Base-by-base conservation (phyloP, 1,140 invertebrate genomes). In the Drosophila novamexicana region DNA sequence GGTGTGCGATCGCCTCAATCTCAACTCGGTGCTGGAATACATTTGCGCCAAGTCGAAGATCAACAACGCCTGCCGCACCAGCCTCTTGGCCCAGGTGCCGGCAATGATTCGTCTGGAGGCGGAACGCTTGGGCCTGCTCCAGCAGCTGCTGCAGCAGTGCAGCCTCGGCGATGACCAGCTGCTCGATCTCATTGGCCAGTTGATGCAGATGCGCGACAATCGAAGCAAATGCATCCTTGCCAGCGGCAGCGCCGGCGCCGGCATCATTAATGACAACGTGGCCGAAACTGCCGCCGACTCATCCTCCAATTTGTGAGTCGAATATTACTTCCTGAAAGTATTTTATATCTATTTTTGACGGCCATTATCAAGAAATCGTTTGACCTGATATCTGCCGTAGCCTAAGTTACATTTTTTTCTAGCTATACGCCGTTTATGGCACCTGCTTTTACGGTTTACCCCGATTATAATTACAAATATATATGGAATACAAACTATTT, bases 41-140 rank as follows among this genome's bases (percentile, higher is more conserved):
- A 79, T 92, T 3, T 92, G 88, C n/a, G 89, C 90, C 79, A 92
- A 92, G 67, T 91, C 90, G 0, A 92, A 92, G 68, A 91, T 86
- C 12, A 92, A 81, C 71, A 77, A 64, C 37, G 72, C 45, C 47
- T 91, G 86, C 59, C 83, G 91, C 54, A 85, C 45, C 53, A 82
- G 71, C 16, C 53, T 92, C 10, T 58, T 92, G 39, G 63, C 77
- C 29, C 76, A 92, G 56, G 69, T 92, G 12, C 79, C 83, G 1
- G 71, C 69, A 4, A 85, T 92, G 37, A 61, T 92, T 0, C 90
- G 90, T 12, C 63, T 74, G 8, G 90, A 90, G 12, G 12, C 45
- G 1, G 91, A 92, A 45, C 79, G 81, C 8, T 37, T 67, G n/a
- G 10, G 68, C 5, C 79, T 92, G n/a, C 10, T 92, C 1, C 68